These are phyloP conservation scores for Hucho hucho DNA, from an alignment of 2,113 vertebrate genomes.

Conservation along the genomic window DNA sequence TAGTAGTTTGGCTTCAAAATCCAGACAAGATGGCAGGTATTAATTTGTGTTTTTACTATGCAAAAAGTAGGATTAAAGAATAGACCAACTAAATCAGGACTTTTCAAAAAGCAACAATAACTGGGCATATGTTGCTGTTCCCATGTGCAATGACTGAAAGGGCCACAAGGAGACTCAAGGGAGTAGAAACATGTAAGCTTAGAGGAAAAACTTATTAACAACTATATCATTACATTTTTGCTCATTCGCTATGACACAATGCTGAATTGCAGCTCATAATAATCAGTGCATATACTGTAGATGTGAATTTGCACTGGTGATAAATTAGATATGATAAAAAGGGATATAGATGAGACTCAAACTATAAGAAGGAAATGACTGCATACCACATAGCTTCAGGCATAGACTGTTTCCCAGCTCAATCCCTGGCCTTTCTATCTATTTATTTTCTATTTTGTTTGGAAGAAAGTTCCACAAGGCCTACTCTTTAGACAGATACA, in stretches of 20 bases:
- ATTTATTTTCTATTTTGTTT: no score
- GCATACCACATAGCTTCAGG: background rate
- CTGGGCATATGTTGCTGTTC: background rate
- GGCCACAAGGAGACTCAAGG: slow-evolving; percentile 30
- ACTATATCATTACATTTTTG: no score
- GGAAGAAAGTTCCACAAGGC: no score
- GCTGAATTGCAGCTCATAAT: no score
- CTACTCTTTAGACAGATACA: no score
- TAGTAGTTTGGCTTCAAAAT: background rate
- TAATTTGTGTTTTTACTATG: background rate
- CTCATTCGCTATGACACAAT: background rate
- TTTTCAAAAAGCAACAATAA: background rate
- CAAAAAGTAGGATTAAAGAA: background rate
- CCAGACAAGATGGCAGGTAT: background rate
- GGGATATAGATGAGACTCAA: background rate
- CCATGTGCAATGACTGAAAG: slow-evolving; percentile 7
- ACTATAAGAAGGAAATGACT: background rate
- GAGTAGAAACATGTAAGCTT: background rate
- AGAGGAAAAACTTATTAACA: background rate
- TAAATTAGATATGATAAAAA: background rate
- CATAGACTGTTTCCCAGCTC: background rate
- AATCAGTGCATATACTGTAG: no score
- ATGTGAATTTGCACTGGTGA: background rate
- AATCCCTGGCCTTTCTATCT: no score
- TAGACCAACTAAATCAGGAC: background rate